Conservation (phyloP, 2,888 invertebrate species). For the Pomacea canaliculata region DNA sequence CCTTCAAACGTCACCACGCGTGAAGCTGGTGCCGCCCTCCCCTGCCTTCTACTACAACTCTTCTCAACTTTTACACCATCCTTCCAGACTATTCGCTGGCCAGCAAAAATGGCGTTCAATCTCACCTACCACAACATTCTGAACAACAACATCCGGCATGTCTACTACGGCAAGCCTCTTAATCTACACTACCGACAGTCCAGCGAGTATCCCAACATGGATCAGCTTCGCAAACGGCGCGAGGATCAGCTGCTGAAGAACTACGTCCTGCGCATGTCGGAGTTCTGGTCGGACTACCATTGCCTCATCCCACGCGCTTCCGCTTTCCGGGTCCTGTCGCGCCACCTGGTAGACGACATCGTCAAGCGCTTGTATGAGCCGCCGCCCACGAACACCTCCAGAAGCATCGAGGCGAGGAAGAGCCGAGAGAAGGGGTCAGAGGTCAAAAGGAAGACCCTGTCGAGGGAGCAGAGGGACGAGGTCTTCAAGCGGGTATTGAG, state of each 20-base stretch:
- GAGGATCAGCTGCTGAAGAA: slow-evolving; percentile 48
- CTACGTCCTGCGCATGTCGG: slow-evolving; percentile 48
- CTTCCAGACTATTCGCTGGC: too few relatives aligned
- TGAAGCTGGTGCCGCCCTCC: too few relatives aligned
- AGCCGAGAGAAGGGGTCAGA: background rate
- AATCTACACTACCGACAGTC: slow-evolving; percentile 32
- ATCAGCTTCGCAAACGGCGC: slow-evolving; percentile 46
- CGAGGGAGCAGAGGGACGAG: slow-evolving; percentile 42
- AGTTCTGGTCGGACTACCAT: slow-evolving; percentile 50
- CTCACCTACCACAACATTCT: slow-evolving; percentile 51
- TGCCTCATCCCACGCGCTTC: slow-evolving; percentile 58
- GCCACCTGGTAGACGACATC: slow-evolving; percentile 46
- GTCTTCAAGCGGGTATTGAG: slow-evolving; percentile 44
- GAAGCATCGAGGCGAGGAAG: background rate
- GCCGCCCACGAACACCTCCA: slow-evolving; percentile 45
- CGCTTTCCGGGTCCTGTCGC: slow-evolving; percentile 54
- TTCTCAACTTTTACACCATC: too few relatives aligned
- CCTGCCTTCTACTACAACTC: too few relatives aligned
- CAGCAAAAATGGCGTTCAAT: slow-evolving; percentile 39
- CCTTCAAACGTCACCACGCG: too few relatives aligned
- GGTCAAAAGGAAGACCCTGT: slow-evolving; percentile 30
- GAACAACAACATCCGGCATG: slow-evolving; percentile 55
- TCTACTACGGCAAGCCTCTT: slow-evolving; percentile 55
- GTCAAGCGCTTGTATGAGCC: slow-evolving; percentile 44
- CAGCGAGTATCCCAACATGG: slow-evolving; percentile 50